phyloP scores from a whole-genome alignment of 2,113 vertebrate genomes.

The Promerops cafer region DNA sequence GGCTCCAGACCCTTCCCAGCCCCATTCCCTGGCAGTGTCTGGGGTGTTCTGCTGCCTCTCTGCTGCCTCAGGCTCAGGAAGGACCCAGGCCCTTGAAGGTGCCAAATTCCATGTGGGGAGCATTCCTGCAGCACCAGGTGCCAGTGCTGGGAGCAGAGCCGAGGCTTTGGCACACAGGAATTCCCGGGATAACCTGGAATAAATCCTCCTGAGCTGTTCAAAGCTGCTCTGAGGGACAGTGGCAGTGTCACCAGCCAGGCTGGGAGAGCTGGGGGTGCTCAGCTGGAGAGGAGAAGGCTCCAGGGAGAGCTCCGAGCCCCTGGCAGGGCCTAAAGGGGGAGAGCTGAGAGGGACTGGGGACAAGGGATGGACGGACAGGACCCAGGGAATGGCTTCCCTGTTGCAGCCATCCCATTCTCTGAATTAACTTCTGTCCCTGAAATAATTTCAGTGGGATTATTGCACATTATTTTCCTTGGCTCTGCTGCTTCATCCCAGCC shows the following conservation, averaged over 20 bases:
- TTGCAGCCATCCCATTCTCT: neutral
- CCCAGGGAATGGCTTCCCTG: neutral
- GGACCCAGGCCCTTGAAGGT: neutral
- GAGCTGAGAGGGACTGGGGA: neutral
- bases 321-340: accelerated
- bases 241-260: neutral
- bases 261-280: accelerated
- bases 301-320: neutral
- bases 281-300: too few relatives aligned
- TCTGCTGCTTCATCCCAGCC: neutral
- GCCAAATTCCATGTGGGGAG: accelerated
- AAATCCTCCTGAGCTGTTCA: neutral
- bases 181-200: neutral
- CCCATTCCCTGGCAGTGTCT: neutral
- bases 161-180: too few relatives aligned
- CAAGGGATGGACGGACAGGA: neutral
- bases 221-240: too few relatives aligned
- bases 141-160: neutral
- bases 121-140: neutral
- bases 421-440: too few relatives aligned
- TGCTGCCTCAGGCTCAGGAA: neutral
- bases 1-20: neutral
- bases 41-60: neutral
- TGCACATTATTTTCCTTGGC: neutral
- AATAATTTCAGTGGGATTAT: neutral